Evolutionary conservation across 1,140 invertebrate species (phyloP), one percentile per base, ranked within the genome.

Genomic region (Heliconius nattereri): DNA sequence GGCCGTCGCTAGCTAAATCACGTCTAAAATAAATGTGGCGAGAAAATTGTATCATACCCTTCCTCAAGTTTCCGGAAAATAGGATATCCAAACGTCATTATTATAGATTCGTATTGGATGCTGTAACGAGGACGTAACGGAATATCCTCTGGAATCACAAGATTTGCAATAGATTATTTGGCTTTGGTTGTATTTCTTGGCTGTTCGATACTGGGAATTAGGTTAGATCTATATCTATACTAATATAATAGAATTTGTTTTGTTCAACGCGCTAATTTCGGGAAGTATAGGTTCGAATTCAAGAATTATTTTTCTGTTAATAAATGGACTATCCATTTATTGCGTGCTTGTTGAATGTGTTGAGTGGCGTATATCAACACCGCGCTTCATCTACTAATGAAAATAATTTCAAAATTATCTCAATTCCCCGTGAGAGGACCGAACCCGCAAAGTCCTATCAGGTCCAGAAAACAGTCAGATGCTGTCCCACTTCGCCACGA

Each of bases 11-110:
- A 23, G 40, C 73, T n/a, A 54, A 74, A 74, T 76, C 37, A 76
- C 60, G 60, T 76, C 75, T n/a, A 37, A 66, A 66, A 32, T 66
- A 66, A 75, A 75, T 32, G 23, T 35, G 57, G 23, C 74, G 66
- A 45, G 57, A 40, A 70, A 76, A 76, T 76, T 71, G 35, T 76
- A 49, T 75, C 74, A 75, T 29, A 76, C 75, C 75, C 75, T 70
- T 76, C 37, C 37, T 40, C 75, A 60, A 76, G 37, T 78, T 78
- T 78, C 70, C 71, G 76, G 76, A 78, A 78, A 78, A 78, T 78
- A 35, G 71, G 76, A 78, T 60, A 78, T 73, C 71, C 26, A 73
- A 66, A 66, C 49, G 45, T 73, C 76, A 60, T 78, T 78, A 78
- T 73, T 49, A 49, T 35, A 60, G 76, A 78, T 78, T 54, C 71